Evolutionary conservation across 2,888 invertebrate species (phyloP), one percentile per base, ranked within the genome.

Genomic region (Ephialtes manifestator): DNA sequence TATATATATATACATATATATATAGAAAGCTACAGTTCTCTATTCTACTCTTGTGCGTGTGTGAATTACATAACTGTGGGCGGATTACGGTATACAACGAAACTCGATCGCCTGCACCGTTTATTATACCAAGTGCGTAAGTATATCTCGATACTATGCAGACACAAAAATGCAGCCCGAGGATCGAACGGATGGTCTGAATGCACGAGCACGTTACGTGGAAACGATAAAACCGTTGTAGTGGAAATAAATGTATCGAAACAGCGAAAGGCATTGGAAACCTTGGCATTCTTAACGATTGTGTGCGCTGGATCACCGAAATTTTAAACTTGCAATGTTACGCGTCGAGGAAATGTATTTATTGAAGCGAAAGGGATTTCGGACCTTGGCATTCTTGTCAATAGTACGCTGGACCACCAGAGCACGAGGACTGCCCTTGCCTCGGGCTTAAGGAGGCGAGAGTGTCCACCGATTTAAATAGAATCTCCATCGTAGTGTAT

Each of bases 311-410:
- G 58, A 72, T 58, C 72, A 70, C 53, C 71, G 53, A 71, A 71
- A 71, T 35, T 31, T 53, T 11, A 1, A 20, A 55, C 51, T 18
- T 51, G 20, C 10, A 20, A 55, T 15, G 15, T 51, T 51, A 51
- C 51, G n/a, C 51, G n/a, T 5, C 51, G 51, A 51, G 51, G 51
- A 18, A 51, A 51, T 18, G 18, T 51, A 51, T 51, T 51, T 51
- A 51, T 15, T 18, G 18, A 51, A n/a, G 51, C n/a, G 51, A 51
- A 51, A 67, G 35, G 8, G n/a, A 43, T 55, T 39, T 35, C 39
- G 67, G 87, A 89, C 89, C 90, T 89, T 89, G 90, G 86, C 86
- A 89, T 90, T 89, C 83, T 80, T 81, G 31, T 15, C 67, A 78
- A 87, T 85, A 86, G 76, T 86, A 82, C 84, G 3, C 28, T 53